Evolutionary conservation across 30 jellyfish, hydroid and myxozoan genomes (phyloP), one percentile per base, ranked within the genome.

Genomic region (Aurelia sp.): DNA sequence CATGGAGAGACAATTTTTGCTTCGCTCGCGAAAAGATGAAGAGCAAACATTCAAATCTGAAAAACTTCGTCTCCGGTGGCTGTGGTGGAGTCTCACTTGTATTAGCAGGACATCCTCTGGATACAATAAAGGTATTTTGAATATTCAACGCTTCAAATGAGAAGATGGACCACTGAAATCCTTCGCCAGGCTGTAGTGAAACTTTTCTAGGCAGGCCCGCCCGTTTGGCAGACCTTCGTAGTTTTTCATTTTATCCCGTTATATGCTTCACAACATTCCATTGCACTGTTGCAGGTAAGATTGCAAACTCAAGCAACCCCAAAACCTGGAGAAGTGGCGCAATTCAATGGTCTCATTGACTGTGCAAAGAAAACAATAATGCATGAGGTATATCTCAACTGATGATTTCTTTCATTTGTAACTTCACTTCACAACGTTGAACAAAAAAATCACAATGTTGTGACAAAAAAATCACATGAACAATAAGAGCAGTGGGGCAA

Each of bases 21-120:
- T 9, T 69, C 65, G 7, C 27, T 69, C 65, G 7, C 27, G 8
- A 35, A 20, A 35, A 38, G 51, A 47, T 50, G 67, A 18, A 50
- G 38, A 55, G 48, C 44, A 64, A 38, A 38, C 72, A 48, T 69
- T 41, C 88, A 35, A 44, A 35, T 48, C 15, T 84, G 50, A 78
- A 55, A 87, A 71, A 78, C 60, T 90, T 90, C 35, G 31, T 90
- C 50, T 86, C 97, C 31, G 97, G 97, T 9, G 95, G 88, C 57
- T 38, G 74, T 16, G 97, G 97, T 18, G 97, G 97, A 12, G 65
- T 90, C 11, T 82, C 97, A 11, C 59, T 84, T 24, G 96, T 83
- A 13, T 44, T 76, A 18, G 97, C 88, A 16, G 97, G 97, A 17
- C 97, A 90, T 76, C 97, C 97, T 1, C 52, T 83, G 30, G 97